Percentiles rank a stretch among this genome's conserved stretches.
Evolutionary conservation across 1,140 invertebrate species (phyloP).

Genomic region (Drosophila sproati): DNA sequence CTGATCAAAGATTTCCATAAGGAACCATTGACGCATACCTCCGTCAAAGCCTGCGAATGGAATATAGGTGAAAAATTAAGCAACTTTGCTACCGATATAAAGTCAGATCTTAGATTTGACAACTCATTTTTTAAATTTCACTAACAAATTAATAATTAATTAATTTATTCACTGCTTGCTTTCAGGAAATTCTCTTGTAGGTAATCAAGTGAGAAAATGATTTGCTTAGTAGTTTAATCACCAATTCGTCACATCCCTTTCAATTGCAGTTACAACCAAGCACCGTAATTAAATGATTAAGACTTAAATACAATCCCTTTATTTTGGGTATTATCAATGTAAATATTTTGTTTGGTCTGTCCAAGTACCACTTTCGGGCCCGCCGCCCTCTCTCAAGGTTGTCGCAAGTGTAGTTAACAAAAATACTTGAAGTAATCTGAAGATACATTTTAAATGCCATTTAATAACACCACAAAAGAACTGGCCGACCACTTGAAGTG

Average conservation of each 20-base stretch:
- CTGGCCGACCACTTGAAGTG: slow-evolving; percentile 42
- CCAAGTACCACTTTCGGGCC: not conserved
- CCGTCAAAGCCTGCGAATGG: slow-evolving; percentile 89
- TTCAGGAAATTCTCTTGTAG: too few species aligned
- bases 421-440: slow-evolving; percentile 72
- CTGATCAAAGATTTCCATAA: slow-evolving; percentile 90
- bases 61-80: not conserved
- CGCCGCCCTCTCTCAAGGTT: not conserved
- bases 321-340: slow-evolving; percentile 11
- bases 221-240: not conserved
- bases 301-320: slow-evolving; percentile 6
- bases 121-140: too few species aligned
- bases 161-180: too few species aligned
- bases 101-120: too few species aligned
- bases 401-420: slow-evolving; percentile 8
- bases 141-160: too few species aligned
- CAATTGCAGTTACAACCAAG: slow-evolving; percentile 1
- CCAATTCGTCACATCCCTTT: not conserved
- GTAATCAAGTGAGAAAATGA: too few species aligned
- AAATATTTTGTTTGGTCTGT: not conserved
- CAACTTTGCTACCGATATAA: too few species aligned
- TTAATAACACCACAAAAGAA: slow-evolving; percentile 82
- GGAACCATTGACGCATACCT: slow-evolving; percentile 89
- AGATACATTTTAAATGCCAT: slow-evolving; percentile 75
- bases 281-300: slow-evolving; percentile 26